Evolutionary conservation across 2,113 vertebrate genomes (phyloP), one percentile per base, ranked within the genome.

Genomic region (human (Homo sapiens)): DNA sequence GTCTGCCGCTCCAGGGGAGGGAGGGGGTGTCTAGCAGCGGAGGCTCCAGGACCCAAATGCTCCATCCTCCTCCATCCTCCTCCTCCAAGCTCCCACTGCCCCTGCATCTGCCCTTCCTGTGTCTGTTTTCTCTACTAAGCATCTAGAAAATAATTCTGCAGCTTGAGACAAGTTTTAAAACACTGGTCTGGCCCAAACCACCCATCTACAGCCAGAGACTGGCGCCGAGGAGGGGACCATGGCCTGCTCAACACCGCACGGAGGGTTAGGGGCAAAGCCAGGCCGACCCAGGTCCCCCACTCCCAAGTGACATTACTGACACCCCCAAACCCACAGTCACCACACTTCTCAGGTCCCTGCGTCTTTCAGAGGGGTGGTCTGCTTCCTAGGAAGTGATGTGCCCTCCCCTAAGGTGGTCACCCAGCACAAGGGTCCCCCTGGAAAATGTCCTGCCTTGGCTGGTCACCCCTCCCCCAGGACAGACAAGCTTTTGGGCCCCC

Each of bases 61-160:
- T 38, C 16, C 13, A 4, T 14, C 5, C 9, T 48, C 12, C 25
- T 3, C 57, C 13, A 38, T 4, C 38, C 22, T 16, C 45, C 12
- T 6, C 10, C 23, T 25, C 5, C 55, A 55, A 25, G 20, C 8
- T 11, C 45, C 72, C 2, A 64, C 25, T 6, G 25, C 68, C 52
- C 68, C 66, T 23, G 4, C 27, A 25, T 40, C 61, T 72, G 13
- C 32, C 78, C 32, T 13, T 70, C 52, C 18, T 40, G 13, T 2
- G 48, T 82, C 89, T 88, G 40, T 81, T 68, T 76, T 78, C 73
- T 50, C 27, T 27, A 40, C 25, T 1, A n/a, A 50, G 38, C 68
- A 35, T 94, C 61, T 66, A 93, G 73, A 93, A 66, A 43, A 27
- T 18, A 45, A 76, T 35, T 59, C 76, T 95, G 40, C 32, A 82